Conservation (phyloP, 2,888 invertebrate species). For the Eupithecia inturbata region DNA sequence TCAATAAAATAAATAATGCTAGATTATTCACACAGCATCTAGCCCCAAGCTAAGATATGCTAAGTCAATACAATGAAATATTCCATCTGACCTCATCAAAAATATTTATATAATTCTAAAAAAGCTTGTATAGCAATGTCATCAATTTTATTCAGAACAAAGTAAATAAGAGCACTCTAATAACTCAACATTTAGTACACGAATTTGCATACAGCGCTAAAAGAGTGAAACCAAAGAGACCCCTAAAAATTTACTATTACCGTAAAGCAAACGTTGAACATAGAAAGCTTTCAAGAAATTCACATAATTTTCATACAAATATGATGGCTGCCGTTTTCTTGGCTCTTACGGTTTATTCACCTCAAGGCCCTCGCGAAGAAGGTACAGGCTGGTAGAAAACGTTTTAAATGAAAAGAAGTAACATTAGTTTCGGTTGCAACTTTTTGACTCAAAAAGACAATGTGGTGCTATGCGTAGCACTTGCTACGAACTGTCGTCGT, state of each 20-base stretch:
- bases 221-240: conserved; percentile 37
- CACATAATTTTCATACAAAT: conserved; percentile 58
- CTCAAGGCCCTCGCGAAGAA: conserved; percentile 52
- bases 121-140: neutral
- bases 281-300: conserved; percentile 55
- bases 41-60: too few species aligned
- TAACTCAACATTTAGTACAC: conserved; percentile 24
- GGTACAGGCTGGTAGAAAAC: conserved; percentile 51
- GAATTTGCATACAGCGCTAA: conserved; percentile 21
- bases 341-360: conserved; percentile 54
- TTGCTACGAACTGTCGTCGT: neutral
- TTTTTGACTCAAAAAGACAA: neutral
- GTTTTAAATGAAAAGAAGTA: neutral
- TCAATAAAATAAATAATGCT: too few species aligned
- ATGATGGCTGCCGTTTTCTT: conserved; percentile 57
- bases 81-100: neutral
- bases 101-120: neutral
- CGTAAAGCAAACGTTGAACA: conserved; percentile 46
- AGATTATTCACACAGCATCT: too few species aligned
- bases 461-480: neutral
- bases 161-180: conserved; percentile 22
- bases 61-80: neutral
- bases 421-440: neutral
- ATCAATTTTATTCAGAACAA: neutral
- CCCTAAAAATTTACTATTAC: conserved; percentile 40